Base-by-base conservation (phyloP, 2,888 invertebrate species). In the Andrena trimmerana region DNA sequence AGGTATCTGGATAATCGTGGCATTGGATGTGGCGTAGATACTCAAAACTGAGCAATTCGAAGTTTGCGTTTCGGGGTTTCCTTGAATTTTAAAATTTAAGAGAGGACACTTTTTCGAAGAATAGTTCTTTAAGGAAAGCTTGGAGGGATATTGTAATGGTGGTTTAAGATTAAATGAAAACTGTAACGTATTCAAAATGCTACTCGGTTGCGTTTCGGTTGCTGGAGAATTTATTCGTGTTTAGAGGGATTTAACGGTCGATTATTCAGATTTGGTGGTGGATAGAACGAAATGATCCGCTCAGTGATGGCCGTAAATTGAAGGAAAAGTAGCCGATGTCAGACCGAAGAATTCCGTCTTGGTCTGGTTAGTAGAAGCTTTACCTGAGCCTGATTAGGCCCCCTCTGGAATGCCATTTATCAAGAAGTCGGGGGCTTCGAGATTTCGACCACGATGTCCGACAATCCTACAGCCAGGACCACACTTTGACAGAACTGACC, bases 351-450 rank as follows among this genome's bases (percentile, higher is more conserved):
- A 84, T 88, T 87, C 59, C 69, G 68, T 54, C 36, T 60, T 62
- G 20, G 62, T 57, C 52, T 33, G 66, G 74, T 66, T 69, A 52
- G 63, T 27, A 36, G 60, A 52, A 57, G 59, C 70, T 83, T 83
- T 85, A 85, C 83, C 85, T 88, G 83, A 24, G 65, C 67, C 82
- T 78, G 88, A 90, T 90, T 89, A 89, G 89, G 83, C 69, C 72
- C 71, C 72, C 74, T 80, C 48, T 74, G 87, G 90, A 90, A 90
- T 88, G 90, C 77, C 84, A 88, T 90, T 90, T 90, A 87, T 90
- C 86, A 90, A 79, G 27, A 60, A 75, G 60, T 65, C 42, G 6
- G 54, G 71, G 62, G 36, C 69, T 52, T 50, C n/a, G 31, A 60
- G 74, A 65, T 63, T 57, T 65, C 66, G 36, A 60, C 62, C 48